Evolutionary conservation across 2,888 invertebrate species (phyloP).

Genomic region (Apocheima hispidaria): DNA sequence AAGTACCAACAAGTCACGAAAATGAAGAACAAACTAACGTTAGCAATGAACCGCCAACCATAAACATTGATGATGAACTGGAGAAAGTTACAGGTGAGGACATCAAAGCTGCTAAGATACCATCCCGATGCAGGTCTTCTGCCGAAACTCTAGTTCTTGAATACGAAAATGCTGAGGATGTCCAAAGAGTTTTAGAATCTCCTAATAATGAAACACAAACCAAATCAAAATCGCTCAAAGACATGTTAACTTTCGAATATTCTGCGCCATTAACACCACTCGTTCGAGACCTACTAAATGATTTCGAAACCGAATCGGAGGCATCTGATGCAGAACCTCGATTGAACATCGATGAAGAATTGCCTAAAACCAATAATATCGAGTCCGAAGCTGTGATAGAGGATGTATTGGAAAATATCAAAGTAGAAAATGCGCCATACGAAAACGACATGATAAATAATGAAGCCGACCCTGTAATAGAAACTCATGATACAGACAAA

Average conservation of each 20-base stretch:
- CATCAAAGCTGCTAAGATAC: constrained; percentile 60
- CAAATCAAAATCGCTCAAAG: constrained; percentile 59
- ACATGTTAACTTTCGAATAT: constrained; percentile 62
- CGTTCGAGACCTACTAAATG: constrained; percentile 68
- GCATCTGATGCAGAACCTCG: constrained; percentile 55
- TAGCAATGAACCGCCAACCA: constrained; percentile 52
- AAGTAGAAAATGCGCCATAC: background rate
- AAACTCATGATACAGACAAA: constrained; percentile 33
- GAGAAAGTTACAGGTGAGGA: constrained; percentile 71
- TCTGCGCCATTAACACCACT: constrained; percentile 70
- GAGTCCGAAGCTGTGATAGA: background rate
- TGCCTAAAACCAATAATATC: constrained; percentile 31
- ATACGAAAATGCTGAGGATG: constrained; percentile 61
- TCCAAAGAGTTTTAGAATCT: constrained; percentile 61
- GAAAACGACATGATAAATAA: constrained; percentile 40
- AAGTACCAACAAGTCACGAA: constrained; percentile 54
- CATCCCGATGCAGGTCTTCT: constrained; percentile 67
- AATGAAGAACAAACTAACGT: constrained; percentile 54
- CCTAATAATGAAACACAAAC: constrained; percentile 35
- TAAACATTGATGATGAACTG: constrained; percentile 55
- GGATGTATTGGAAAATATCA: background rate
- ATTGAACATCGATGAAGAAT: constrained; percentile 61
- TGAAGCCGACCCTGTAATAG: constrained; percentile 32
- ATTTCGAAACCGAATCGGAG: constrained; percentile 70
- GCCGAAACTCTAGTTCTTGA: constrained; percentile 73